These are phyloP conservation scores for Seriola quinqueradiata DNA, from an alignment of 2,113 vertebrate species.

Conservation along the genomic window DNA sequence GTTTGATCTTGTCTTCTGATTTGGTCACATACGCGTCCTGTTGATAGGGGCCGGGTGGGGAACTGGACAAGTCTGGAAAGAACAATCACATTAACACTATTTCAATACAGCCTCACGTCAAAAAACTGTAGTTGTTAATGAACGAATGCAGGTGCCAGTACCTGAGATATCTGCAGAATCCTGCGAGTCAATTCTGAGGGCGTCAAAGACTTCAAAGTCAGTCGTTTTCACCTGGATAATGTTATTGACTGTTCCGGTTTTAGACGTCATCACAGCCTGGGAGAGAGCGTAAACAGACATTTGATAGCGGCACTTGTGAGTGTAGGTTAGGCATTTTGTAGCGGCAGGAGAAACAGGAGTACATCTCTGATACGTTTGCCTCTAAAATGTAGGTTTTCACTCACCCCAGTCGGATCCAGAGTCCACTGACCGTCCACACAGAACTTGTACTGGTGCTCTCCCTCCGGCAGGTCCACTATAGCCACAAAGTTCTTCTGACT, in stretches of 20 bases:
- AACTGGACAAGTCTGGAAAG: constrained; percentile 92
- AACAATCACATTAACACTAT: fast-evolving
- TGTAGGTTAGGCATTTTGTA: background rate
- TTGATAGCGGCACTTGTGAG: background rate
- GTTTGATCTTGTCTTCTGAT: constrained; percentile 91
- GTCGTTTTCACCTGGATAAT: constrained; percentile 94
- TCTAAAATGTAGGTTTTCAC: background rate
- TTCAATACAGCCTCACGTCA: background rate
- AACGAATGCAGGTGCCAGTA: constrained; percentile 46
- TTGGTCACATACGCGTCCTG: constrained; percentile 92
- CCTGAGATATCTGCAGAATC: constrained; percentile 93
- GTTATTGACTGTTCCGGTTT: constrained; percentile 96
- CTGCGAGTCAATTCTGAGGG: constrained; percentile 95
- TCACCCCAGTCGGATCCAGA: constrained; percentile 93
- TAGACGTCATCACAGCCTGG: constrained; percentile 92
- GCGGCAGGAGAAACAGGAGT: background rate
- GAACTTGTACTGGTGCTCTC: constrained; percentile 99
- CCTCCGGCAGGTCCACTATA: constrained; percentile 96
- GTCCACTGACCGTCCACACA: constrained; percentile 98
- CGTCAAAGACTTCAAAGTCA: constrained; percentile 98
- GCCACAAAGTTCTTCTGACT: constrained; percentile 98
- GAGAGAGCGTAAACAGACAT: constrained; percentile 33
- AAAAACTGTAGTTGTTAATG: background rate
- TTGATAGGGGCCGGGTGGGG: constrained; percentile 94
- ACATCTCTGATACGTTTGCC: background rate